Percentiles rank a stretch among this genome's conserved stretches.
Conservation (phyloP, 2,113 vertebrate genomes). For the Melanerpes formicivorus region DNA sequence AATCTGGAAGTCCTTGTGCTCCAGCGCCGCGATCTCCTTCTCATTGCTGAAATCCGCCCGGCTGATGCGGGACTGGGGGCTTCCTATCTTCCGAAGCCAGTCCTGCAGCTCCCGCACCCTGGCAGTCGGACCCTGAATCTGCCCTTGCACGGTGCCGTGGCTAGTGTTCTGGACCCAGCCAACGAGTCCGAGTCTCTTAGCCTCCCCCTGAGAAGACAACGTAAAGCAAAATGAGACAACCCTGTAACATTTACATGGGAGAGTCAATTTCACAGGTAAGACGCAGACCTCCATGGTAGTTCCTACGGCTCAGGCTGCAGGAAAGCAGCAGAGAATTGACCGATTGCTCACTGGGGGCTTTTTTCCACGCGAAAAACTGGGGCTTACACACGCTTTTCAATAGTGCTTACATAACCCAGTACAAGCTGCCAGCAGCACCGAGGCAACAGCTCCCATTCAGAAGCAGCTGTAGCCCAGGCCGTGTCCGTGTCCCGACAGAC, state of each 20-base stretch:
- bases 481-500: too few relatives aligned
- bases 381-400: background rate
- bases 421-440: background rate
- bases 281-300: too few relatives aligned
- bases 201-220: constrained; percentile 80
- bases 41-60: constrained; percentile 88
- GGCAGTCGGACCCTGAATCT: constrained; percentile 81
- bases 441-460: background rate
- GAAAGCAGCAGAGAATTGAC: background rate
- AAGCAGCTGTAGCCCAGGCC: background rate
- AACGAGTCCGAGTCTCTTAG: constrained; percentile 87
- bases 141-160: constrained; percentile 87
- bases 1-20: constrained; percentile 86
- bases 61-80: constrained; percentile 87
- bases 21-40: constrained; percentile 77
- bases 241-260: background rate
- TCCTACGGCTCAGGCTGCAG: background rate
- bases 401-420: rapidly evolving
- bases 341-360: too few relatives aligned
- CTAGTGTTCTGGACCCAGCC: constrained; percentile 94
- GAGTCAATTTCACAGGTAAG: background rate
- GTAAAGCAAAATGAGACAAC: background rate
- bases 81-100: constrained; percentile 88
- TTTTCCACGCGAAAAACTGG: rapidly evolving
- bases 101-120: constrained; percentile 86